Base-by-base conservation (phyloP, 2,113 vertebrate genomes). In the Recurvirostra avosetta region DNA sequence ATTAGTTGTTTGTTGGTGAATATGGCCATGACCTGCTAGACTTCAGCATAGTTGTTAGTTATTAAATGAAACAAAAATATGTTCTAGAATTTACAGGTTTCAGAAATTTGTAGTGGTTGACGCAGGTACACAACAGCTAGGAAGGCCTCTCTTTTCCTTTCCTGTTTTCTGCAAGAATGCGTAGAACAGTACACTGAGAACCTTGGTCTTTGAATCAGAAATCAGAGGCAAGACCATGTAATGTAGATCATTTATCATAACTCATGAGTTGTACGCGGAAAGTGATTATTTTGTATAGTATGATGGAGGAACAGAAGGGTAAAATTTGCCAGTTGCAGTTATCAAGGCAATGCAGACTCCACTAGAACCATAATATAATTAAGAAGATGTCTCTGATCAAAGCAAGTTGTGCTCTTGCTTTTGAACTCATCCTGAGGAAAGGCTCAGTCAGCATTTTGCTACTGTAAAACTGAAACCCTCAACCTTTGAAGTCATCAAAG, bases 401-500 rank as follows among this genome's bases (percentile, higher is more conserved):
- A 96, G 88, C n/a, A 88, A 87, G 71, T 92, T 76, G 58, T 74
- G 53, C 49, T 88, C 38, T 73, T 95, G 90, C 88, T 85, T 95
- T 96, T 95, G 93, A 95, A 88, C 74, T 94, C 1, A 0, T 82
- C 61, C 90, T 52, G 36, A 90, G 62, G 55, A 94, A 92, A 86
- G 67, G 45, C 62, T 92, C 87, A 49, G 70, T 96, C 90, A 96
- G 94, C 92, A 86, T 82, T 95, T 90, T 90, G 36, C 15, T 86
- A 32, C 77, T 66, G 34, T 72, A 86, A 94, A 94, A 96, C 74
- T 84, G 89, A 93, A 91, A 65, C 59, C 55, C 45, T 90, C 77
- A 93, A 82, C 74, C 74, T 88, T 94, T 94, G 85, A 97, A 94
- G 92, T 94, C 86, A 80, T 71, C 88, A 86, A 93, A 95, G 32